Base-by-base conservation (phyloP, 2,797 vertebrate genomes). In the Pipistrellus kuhlii region DNA sequence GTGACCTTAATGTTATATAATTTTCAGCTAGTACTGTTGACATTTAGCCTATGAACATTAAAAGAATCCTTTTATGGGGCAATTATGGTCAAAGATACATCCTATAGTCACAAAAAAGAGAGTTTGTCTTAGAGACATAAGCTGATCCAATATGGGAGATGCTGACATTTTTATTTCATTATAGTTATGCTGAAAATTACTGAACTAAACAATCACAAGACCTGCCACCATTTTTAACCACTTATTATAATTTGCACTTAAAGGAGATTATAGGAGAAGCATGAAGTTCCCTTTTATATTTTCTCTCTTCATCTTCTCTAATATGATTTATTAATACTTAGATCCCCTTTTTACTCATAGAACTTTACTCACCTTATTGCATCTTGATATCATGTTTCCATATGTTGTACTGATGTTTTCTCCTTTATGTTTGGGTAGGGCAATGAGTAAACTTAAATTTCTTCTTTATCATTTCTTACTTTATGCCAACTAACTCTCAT, bases 121-220 rank as follows among this genome's bases (percentile, higher is more conserved):
- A 59, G 3, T 71, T 87, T 76, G 44, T 94, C 41, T 87, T 78
- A 59, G 32, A 68, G 55, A 85, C 12, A 25, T 21, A 75, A 91
- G 71, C 32, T 75, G 18, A 71, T 83, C 11, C 15, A 46, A 9
- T 55, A 20, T 25, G 2, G 20, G 7, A 90, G 27, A 20, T 85
- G 38, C 7, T 85, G n/a, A 64, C 32, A 38, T 41, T 91, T 80
- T 93, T 8, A 90, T 73, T 78, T 90, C n/a, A 72, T 95, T 76
- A 76, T 5, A 35, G 11, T 76, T 69, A 55, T 0, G 7, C n/a
- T 38, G 55, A 81, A 81, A 95, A 48, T 1, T 68, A 80, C 7
- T 77, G 30, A 66, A 59, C 7, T 57, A 48, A 78, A 83, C 32
- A 75, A 51, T 46, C 46, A 15, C 5, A 75, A 32, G 55, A 6